phyloP scores from a whole-genome alignment of 2,888 invertebrate species.

The Leptopilina myrica region DNA sequence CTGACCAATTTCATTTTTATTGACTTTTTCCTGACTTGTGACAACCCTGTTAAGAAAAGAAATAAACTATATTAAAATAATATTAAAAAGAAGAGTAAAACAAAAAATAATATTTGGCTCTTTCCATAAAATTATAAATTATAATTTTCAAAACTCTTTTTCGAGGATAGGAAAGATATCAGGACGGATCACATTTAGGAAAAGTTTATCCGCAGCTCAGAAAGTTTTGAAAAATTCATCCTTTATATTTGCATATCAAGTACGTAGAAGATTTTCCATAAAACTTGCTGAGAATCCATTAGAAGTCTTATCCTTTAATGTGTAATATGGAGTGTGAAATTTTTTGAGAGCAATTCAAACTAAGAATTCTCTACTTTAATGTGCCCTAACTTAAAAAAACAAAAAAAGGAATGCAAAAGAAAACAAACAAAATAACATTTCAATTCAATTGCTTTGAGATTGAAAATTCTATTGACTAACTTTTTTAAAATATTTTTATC shows the following conservation, averaged over 20 bases:
- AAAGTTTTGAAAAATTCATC: constrained; percentile 1
- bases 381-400: background rate
- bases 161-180: background rate
- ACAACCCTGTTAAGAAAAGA: no score
- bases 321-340: constrained; percentile 8
- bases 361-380: background rate
- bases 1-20: no score
- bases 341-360: background rate
- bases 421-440: constrained; percentile 2
- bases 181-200: background rate
- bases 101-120: background rate
- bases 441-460: background rate
- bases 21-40: no score
- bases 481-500: background rate
- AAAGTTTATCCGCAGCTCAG: background rate
- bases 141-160: background rate
- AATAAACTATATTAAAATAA: no score
- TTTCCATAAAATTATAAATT: background rate
- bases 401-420: background rate
- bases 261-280: background rate
- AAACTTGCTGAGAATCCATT: background rate
- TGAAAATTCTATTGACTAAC: background rate
- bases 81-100: background rate
- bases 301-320: background rate
- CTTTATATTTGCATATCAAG: constrained; percentile 19